These are phyloP conservation scores for Oikopleura vanhoeffeni DNA, from an alignment of 23 tunicate species.

Conservation along the genomic window DNA sequence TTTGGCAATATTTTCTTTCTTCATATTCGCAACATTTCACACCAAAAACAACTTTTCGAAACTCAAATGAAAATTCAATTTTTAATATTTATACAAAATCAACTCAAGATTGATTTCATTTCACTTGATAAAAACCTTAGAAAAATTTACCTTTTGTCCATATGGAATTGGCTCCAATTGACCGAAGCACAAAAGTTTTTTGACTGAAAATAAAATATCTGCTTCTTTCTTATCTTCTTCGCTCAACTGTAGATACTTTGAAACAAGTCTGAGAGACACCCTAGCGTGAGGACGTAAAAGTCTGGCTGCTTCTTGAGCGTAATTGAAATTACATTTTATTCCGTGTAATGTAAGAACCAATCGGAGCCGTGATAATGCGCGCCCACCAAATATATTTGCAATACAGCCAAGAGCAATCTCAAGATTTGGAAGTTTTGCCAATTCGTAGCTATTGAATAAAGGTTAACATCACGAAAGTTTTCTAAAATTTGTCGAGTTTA, in stretches of 20 bases:
- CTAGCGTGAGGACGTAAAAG: not conserved
- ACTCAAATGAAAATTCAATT: too few species aligned
- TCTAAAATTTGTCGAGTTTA: too few species aligned
- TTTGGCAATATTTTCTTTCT: too few species aligned
- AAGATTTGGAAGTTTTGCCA: slow-evolving; percentile 2
- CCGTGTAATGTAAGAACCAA: not conserved
- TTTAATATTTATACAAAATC: too few species aligned
- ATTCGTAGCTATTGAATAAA: not conserved
- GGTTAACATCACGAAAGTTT: too few species aligned
- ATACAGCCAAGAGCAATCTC: slow-evolving; percentile 1
- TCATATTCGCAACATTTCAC: too few species aligned
- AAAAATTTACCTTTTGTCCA: slow-evolving; percentile 4
- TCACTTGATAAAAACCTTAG: too few species aligned
- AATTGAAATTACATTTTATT: not conserved
- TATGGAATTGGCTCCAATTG: slow-evolving; percentile 10
- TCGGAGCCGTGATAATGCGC: not conserved
- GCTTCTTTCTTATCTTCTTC: slow-evolving; percentile 1
- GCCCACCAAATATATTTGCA: not conserved
- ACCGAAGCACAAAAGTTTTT: not conserved
- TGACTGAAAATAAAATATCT: not conserved
- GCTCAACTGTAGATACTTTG: not conserved
- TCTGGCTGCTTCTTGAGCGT: not conserved
- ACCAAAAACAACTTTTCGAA: too few species aligned
- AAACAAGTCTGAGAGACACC: not conserved
- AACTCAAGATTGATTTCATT: too few species aligned